Conservation (phyloP, 2,113 vertebrate genomes). For the Lathamus discolor region DNA sequence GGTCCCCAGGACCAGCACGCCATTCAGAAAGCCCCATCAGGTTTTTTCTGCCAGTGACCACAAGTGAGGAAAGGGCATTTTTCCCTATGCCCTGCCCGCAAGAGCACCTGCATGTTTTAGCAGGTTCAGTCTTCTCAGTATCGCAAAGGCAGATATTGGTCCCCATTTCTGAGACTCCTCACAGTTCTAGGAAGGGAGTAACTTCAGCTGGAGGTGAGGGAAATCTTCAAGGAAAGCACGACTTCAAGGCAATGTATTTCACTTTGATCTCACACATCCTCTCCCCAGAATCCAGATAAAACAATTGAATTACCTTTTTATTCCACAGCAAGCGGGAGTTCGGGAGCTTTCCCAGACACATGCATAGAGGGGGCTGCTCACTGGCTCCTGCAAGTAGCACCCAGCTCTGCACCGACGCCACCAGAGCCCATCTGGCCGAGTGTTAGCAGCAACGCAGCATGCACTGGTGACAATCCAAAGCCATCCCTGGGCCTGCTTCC, state of each 20-base stretch:
- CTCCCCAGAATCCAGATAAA: neutral
- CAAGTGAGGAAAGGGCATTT: neutral
- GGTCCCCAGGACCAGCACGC: neutral
- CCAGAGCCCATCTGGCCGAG: neutral
- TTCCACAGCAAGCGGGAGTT: neutral
- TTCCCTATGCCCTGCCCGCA: neutral
- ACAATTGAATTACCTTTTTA: constrained; percentile 5
- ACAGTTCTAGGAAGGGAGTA: neutral
- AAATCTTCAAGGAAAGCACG: neutral
- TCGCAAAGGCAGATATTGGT: rapidly evolving
- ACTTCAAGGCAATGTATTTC: neutral
- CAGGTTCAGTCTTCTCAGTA: neutral
- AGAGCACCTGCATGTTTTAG: neutral
- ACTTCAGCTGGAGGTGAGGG: neutral
- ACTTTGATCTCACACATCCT: neutral
- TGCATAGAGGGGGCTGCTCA: rapidly evolving
- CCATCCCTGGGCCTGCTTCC: neutral
- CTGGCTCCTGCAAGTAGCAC: rapidly evolving
- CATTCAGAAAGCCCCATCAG: neutral
- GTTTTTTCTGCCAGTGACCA: neutral
- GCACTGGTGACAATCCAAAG: neutral
- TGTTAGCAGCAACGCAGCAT: neutral
- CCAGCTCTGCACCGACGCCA: neutral
- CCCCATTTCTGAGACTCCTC: neutral
- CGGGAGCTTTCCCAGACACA: neutral